These are phyloP conservation scores for Pteria penguin DNA, from an alignment of 2,888 invertebrate genomes.

Conservation along the genomic window DNA sequence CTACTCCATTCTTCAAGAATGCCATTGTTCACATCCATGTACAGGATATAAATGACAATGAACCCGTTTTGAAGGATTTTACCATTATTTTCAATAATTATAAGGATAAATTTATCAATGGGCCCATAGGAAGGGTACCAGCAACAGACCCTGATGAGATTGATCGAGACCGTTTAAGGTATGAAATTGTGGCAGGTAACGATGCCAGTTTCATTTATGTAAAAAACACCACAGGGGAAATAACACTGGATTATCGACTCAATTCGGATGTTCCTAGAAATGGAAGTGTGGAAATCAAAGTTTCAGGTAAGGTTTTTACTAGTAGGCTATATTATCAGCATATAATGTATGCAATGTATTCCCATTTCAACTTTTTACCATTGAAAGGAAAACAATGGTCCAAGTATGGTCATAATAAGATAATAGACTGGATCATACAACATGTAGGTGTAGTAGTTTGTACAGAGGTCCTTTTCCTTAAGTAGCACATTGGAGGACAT, in stretches of 20 bases:
- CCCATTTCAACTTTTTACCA: too few relatives aligned
- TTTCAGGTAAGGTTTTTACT: constrained; percentile 86
- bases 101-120: constrained; percentile 94
- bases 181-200: constrained; percentile 93
- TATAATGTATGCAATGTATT: too few relatives aligned
- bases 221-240: constrained; percentile 90
- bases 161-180: constrained; percentile 86
- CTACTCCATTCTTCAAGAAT: constrained; percentile 92
- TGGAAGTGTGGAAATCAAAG: constrained; percentile 95
- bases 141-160: constrained; percentile 97
- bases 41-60: constrained; percentile 95
- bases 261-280: constrained; percentile 97
- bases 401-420: too few relatives aligned
- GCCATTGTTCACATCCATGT: constrained; percentile 93
- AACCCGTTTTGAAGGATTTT: constrained; percentile 94
- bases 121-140: constrained; percentile 93
- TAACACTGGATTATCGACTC: constrained; percentile 93
- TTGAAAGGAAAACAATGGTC: too few relatives aligned
- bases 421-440: too few relatives aligned
- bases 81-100: constrained; percentile 96
- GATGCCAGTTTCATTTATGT: constrained; percentile 93
- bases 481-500: too few relatives aligned
- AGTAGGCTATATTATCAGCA: too few relatives aligned
- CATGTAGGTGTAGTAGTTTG: too few relatives aligned
- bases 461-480: too few relatives aligned